These are phyloP conservation scores for Poeciliopsis turrubarensis DNA, from an alignment of 2,113 vertebrate genomes.

Conservation along the genomic window DNA sequence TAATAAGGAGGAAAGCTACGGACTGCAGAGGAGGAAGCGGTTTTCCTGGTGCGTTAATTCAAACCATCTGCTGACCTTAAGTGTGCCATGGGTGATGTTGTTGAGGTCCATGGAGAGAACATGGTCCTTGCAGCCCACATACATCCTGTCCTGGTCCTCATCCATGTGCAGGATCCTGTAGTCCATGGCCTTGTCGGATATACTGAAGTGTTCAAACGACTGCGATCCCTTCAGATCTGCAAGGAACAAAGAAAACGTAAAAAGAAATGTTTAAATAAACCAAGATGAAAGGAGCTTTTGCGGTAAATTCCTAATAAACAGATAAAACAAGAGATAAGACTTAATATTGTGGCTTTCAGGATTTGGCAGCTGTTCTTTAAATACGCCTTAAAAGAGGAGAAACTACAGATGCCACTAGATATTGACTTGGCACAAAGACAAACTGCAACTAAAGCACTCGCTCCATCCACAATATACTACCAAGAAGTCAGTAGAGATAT, in stretches of 20 bases:
- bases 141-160: slow-evolving; percentile 97
- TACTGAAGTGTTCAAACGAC: slow-evolving; percentile 88
- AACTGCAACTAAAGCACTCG: neutral
- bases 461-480: neutral
- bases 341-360: neutral
- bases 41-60: neutral
- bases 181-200: slow-evolving; percentile 90
- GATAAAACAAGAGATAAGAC: slow-evolving; percentile 7
- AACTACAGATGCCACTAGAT: slow-evolving; percentile 3
- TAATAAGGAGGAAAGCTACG: neutral
- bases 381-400: neutral
- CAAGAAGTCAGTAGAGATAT: neutral
- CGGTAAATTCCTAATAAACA: slow-evolving; percentile 18
- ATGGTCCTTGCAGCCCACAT: slow-evolving; percentile 97
- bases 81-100: slow-evolving; percentile 91
- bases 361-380: slow-evolving; percentile 12
- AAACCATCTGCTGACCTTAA: slow-evolving; percentile 84
- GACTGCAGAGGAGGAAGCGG: neutral
- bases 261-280: slow-evolving; percentile 10
- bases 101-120: slow-evolving; percentile 97
- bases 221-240: slow-evolving; percentile 89
- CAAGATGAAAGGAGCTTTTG: neutral
- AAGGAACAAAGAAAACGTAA: slow-evolving; percentile 25
- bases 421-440: slow-evolving; percentile 6
- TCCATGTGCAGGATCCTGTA: slow-evolving; percentile 98